Base-by-base conservation (phyloP, 1,140 invertebrate species). In the Anoplolepis gracilipes region DNA sequence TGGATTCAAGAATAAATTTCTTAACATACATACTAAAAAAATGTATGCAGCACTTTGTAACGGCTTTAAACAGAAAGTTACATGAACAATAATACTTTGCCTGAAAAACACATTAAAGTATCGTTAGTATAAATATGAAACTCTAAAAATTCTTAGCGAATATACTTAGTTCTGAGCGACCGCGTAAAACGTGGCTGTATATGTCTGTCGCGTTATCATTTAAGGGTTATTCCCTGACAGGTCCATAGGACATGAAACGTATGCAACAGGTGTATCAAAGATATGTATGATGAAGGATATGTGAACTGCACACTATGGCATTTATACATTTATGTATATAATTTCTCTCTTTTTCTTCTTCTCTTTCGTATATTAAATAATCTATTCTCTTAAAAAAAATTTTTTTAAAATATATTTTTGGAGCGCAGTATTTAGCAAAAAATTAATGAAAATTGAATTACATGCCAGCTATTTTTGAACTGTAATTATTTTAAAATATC, bases 221-320 rank as follows among this genome's bases (percentile, higher is more conserved):
- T 81, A 42, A 81, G 59, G 36, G 36, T 81, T 81, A 72, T 72
- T 70, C 49, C n/a, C 30, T 81, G 49, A 42, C 53, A 72, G 25
- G 57, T 72, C 25, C 36, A 57, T n/a, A n/a, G n/a, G n/a, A n/a
- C n/a, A n/a, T 72, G 36, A 72, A 72, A 57, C 25, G 33, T 70
- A 3, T 33, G 78, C 78, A 82, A 82, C 78, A 82, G 36, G 53
- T 72, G 53, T 72, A 82, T 82, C 25, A 61, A 59, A 73, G 67
- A 33, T 82, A 72, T 73, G 53, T 28, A 33, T 13, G 36, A 79
- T 30, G 77, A 46, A 82, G 73, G 53, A 59, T 82, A 70, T 30
- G 36, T 13, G 13, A 42, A 42, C 65, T 57, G 28, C 13, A 22
- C 72, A 65, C 49, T 36, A 49, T 42, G 25, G 30, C n/a, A 59